A percentile compares a stretch with the other conserved stretches of the same genome.
Conservation (phyloP, 2,888 invertebrate species). For the Nomada goodeniana region DNA sequence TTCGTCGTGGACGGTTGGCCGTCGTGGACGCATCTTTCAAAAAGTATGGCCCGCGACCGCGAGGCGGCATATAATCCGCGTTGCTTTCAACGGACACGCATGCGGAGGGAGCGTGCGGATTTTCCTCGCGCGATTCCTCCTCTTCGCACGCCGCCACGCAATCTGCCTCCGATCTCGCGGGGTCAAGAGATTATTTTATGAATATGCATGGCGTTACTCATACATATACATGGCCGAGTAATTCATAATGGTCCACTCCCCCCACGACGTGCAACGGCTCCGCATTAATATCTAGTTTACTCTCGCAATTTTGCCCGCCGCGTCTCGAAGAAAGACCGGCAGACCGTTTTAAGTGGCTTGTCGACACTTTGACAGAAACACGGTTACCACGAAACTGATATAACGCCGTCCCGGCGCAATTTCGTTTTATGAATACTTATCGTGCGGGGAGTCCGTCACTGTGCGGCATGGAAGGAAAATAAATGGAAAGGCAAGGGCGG, state of each 20-base stretch:
- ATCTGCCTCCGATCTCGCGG: slow-evolving; percentile 71
- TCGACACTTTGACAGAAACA: slow-evolving; percentile 73
- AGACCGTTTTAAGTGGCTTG: slow-evolving; percentile 64
- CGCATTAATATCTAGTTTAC: slow-evolving; percentile 73
- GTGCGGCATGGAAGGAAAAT: background rate
- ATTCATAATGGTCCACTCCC: slow-evolving; percentile 74
- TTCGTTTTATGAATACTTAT: slow-evolving; percentile 69
- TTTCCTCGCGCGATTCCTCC: slow-evolving; percentile 35
- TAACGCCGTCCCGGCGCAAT: slow-evolving; percentile 62
- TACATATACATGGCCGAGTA: slow-evolving; percentile 72
- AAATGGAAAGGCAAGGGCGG: background rate
- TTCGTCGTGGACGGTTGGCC: background rate
- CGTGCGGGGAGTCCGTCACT: slow-evolving; percentile 30
- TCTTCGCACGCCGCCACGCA: slow-evolving; percentile 54
- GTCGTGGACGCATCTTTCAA: too few species aligned
- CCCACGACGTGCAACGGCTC: slow-evolving; percentile 67
- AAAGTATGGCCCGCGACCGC: too few species aligned
- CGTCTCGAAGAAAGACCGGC: slow-evolving; percentile 22
- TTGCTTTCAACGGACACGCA: background rate
- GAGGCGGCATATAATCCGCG: too few species aligned
- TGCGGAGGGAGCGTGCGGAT: background rate
- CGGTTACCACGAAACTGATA: slow-evolving; percentile 68
- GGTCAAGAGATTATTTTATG: slow-evolving; percentile 74
- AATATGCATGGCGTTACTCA: slow-evolving; percentile 72
- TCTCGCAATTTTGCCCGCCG: slow-evolving; percentile 58